Evolutionary conservation across 2,888 invertebrate genomes (phyloP), one percentile per base, ranked within the genome.

Genomic region (Volucella bombylans): DNA sequence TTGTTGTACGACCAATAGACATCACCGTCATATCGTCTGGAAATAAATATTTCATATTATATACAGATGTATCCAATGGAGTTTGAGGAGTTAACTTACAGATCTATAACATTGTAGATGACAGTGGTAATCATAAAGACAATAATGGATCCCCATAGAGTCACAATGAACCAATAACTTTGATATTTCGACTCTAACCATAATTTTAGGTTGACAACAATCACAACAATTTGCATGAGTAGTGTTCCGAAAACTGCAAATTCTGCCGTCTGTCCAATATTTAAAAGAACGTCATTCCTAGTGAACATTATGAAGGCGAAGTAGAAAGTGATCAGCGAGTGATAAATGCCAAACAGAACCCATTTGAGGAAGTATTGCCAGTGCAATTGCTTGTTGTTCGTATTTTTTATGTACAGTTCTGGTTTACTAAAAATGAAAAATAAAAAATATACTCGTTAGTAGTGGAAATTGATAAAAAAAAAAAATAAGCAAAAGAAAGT

Each of bases 401-500:
- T 92, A 79, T 94, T 94, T 67, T 93, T 93, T 88, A 93, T 93
- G 90, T 97, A 97, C 1, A 96, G 90, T 11, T 93, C 92, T 0
- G 97, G 96, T 83, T 94, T 93, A n/a, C 93, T 93, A 88, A 91
- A 89, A 65, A 94, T 8, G 55, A 47, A 61, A 18, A 38, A 39
- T 50, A 39, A 49, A 9, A 49, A n/a, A 61, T 4, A 62, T 12
- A 8, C 45, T 45, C 31, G 1, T 18, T 9, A 41, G 18, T 12
- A 45, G 49, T 31, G 31, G 31, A 6, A 4, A 23, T 23, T 23
- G 41, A 76, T n/a, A 59, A 10, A 41, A 65, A 43, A 23, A 50
- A 55, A 39, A 31, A 10, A 43, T 9, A 23, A 38, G 23, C 4
- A 4, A 54, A n/a, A 1, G 23, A 23, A 23, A 23, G 23, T 4